Evolutionary conservation across 1,140 invertebrate genomes (phyloP).

Genomic region (Trichoplusia ni): DNA sequence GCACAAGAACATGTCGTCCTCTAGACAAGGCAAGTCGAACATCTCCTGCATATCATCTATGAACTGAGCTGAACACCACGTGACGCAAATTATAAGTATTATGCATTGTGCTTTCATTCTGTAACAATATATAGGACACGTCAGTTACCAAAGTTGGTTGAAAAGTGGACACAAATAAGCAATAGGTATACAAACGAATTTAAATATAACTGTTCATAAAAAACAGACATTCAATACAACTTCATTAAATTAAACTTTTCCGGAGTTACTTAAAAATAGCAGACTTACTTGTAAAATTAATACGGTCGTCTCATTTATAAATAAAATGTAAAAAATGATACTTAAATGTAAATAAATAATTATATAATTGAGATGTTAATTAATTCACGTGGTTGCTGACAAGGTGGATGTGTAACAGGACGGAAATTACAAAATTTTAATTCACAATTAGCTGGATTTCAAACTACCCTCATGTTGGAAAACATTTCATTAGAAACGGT

Average conservation of each 20-base stretch:
- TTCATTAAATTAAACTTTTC: neutral
- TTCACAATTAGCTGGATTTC: neutral
- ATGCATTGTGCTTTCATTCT: slow-evolving; percentile 1
- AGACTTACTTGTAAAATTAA: neutral
- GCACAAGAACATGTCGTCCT: slow-evolving; percentile 80
- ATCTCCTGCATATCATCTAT: slow-evolving; percentile 54
- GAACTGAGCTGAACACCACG: slow-evolving; percentile 43
- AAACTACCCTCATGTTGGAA: neutral
- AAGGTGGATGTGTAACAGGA: neutral
- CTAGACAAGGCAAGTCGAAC: slow-evolving; percentile 52
- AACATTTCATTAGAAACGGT: too few species aligned
- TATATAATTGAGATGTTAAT: neutral
- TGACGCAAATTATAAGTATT: neutral
- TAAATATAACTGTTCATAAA: neutral
- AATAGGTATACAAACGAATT: neutral
- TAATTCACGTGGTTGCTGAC: slow-evolving; percentile 19
- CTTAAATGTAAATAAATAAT: neutral
- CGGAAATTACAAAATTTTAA: neutral
- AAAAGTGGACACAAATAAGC: neutral
- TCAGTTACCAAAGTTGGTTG: too few species aligned
- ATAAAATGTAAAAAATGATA: neutral
- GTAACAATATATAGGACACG: neutral
- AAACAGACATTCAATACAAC: neutral
- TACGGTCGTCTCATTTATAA: neutral
- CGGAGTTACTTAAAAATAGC: too few species aligned